Base-by-base conservation (phyloP, 1,140 invertebrate genomes). In the Zaprionus africanus region DNA sequence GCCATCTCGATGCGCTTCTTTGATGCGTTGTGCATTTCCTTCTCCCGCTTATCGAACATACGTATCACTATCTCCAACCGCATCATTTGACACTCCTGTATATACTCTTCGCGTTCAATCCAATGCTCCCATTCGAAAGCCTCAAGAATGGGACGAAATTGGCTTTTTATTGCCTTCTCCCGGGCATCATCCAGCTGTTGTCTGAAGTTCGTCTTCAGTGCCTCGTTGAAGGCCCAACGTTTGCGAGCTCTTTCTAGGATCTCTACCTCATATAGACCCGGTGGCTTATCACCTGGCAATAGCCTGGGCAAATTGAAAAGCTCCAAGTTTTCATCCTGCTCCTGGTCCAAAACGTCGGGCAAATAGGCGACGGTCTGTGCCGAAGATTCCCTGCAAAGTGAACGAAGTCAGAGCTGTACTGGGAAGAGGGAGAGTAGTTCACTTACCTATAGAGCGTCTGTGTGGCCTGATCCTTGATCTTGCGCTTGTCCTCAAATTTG, bases 351-450 rank as follows among this genome's bases (percentile, higher is more conserved):
- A 78, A 95, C 94, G 15, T 93, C 91, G 0, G 92, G 92, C 34
- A 96, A 94, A 66, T 95, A 97, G 2, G 96, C 96, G 54, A 94
- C 84, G 1, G 97, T 97, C 92, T 97, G 96, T 19, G 95, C 93
- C 67, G 96, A 96, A 17, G 94, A 95, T 82, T 97, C 97, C 71
- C 91, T 92, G 51, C 1, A 38, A 38, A 56, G 2, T 7, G 53
- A 46, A 22, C 19, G 17, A 3, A 17, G 11, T 59, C 49, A 56
- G 0, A 7, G 31, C 0, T 26, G 11, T 3, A 15, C 24, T 5
- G 13, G 12, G 17, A 34, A 34, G 12, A 12, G 4, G 11, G 7
- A n/a, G 28, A 41, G 41, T 26, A 22, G 3, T 49, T 1, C 2
- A 24, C 41, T 36, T 61, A 90, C 90, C 90, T 86, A 43, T 92